Evolutionary conservation across 2,797 vertebrate genomes (phyloP), one percentile per base, ranked within the genome.

Genomic region (Malacoraja senta): DNA sequence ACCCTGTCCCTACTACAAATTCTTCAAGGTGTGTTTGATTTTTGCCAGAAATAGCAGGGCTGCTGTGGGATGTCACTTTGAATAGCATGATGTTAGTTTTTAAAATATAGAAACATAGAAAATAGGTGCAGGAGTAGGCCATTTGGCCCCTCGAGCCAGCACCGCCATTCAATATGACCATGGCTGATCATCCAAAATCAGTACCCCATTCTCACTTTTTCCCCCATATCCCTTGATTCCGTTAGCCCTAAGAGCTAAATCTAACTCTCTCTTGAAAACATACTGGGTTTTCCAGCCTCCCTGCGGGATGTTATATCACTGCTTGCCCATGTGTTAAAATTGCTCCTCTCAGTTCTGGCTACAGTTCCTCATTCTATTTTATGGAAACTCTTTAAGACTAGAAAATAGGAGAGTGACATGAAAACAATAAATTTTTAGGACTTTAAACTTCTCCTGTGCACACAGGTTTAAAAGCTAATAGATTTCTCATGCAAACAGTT

Each of bases 361-460:
- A 19, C 26, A 91, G n/a, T n/a, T 26, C 65, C 19, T 91, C 86
- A 35, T 71, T 68, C n/a, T 71, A 19, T 35, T 91, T 91, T 38
- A 91, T 4, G 15, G n/a, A 91, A 71, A 44, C 86, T 91, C 26
- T 71, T 35, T 91, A 21, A 63, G 35, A 91, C 32, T 24, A 68
- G 65, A 15, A 91, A 24, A 35, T 17, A 38, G 65, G 19, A 24
- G 65, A 71, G 65, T 91, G 86, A 71, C 32, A 91, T 61, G 65
- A 71, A 90, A 90, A 61, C 24, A 90, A 38, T 90, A 71, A 8
- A 71, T 32, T 90, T 21, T 90, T 90, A 65, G 71, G 86, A 17
- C 86, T 90, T 90, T 38, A 91, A 91, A 88, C n/a, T 38, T n/a
- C 32, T 90, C 32, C 9, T 35, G 32, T 68, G 63, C 9, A 91